These are phyloP conservation scores for Ferrisia virgata DNA, from an alignment of 2,888 invertebrate species.

Conservation along the genomic window DNA sequence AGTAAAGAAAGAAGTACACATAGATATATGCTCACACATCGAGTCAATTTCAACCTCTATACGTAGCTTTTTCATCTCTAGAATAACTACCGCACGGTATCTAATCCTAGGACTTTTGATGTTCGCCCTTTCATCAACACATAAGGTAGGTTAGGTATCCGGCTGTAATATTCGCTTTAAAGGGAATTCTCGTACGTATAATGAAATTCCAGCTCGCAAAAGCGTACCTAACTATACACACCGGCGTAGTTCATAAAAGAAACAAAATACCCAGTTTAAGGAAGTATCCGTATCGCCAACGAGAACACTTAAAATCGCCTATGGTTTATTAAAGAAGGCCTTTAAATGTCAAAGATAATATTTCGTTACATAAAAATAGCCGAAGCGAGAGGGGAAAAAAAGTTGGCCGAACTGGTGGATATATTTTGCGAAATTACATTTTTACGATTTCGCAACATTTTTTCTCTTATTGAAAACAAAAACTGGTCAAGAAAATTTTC, in stretches of 20 bases:
- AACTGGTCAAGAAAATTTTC: background rate
- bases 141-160: background rate
- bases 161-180: background rate
- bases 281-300: background rate
- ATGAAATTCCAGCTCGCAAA: background rate
- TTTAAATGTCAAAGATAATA: conserved; percentile 11
- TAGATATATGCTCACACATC: no score
- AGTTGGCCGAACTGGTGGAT: background rate
- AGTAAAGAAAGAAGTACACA: no score
- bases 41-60: background rate
- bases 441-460: background rate
- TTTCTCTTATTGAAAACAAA: conserved; percentile 3
- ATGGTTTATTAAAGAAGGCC: background rate
- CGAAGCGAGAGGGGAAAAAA: background rate
- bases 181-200: background rate
- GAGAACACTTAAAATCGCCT: background rate
- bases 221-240: background rate
- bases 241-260: background rate
- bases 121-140: background rate
- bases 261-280: background rate
- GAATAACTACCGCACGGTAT: background rate
- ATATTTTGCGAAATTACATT: conserved; percentile 12
- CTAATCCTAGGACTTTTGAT: background rate
- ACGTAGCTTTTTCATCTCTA: background rate
- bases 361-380: background rate